phyloP scores from a whole-genome alignment of 2,797 vertebrate species.

The Typhlichthys eigenmanni region DNA sequence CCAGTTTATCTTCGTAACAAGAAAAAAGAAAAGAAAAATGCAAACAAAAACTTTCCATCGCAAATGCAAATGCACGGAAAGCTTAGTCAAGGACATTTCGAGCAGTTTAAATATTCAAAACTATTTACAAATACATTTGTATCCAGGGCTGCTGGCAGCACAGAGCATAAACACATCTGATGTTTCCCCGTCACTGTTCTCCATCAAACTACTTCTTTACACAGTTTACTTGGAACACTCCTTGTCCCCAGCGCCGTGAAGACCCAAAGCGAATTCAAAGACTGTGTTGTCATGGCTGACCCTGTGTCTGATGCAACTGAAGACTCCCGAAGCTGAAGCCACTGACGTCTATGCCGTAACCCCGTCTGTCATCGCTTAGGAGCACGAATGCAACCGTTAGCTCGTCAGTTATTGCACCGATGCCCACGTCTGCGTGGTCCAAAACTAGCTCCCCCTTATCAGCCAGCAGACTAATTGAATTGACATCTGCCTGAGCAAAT shows the following conservation, averaged over 20 bases:
- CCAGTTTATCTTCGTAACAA: constrained; percentile 34
- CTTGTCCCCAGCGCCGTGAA: constrained; percentile 32
- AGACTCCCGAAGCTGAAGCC: constrained; percentile 54
- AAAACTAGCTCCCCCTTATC: constrained; percentile 65
- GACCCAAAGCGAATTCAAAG: constrained; percentile 39
- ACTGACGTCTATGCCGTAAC: constrained; percentile 40
- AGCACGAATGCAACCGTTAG: constrained; percentile 65
- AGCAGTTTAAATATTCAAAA: constrained; percentile 42
- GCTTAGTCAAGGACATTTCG: constrained; percentile 22
- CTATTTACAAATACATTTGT: constrained; percentile 48
- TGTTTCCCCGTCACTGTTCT: constrained; percentile 44
- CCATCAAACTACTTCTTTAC: constrained; percentile 28
- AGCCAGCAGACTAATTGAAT: constrained; percentile 66
- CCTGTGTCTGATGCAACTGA: constrained; percentile 63
- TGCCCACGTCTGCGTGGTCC: constrained; percentile 57
- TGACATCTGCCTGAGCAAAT: constrained; percentile 70
- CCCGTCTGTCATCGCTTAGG: constrained; percentile 59
- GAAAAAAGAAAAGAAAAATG: constrained; percentile 4
- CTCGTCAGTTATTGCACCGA: constrained; percentile 63
- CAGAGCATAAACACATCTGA: constrained; percentile 29
- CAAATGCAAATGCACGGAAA: constrained; percentile 35
- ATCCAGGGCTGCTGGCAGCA: constrained; percentile 35
- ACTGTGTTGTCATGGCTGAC: constrained; percentile 47
- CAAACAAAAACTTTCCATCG: constrained; percentile 27
- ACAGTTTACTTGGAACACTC: constrained; percentile 43